Evolutionary conservation across 1,140 invertebrate genomes (phyloP), one percentile per base, ranked within the genome.

Genomic region (Drosophila micromelanica): DNA sequence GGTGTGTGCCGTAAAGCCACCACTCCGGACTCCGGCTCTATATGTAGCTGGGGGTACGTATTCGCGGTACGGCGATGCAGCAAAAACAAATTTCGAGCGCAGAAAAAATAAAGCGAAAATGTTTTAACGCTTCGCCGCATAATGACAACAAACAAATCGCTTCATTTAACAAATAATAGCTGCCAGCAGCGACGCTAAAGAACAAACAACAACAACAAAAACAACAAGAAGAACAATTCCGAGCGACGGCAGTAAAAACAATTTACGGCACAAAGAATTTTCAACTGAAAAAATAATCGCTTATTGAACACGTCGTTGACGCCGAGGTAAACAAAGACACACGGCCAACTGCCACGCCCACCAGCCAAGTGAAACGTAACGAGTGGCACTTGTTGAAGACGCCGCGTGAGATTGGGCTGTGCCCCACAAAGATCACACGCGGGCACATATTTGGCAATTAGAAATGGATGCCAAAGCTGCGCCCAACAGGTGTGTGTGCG

Each of bases 151-250:
- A 89, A 89, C 84, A 89, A 89, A 89, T 80, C 84, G 85, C 84
- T 89, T 89, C 84, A 89, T 89, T 89, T 89, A 89, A 89, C 84
- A 84, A 89, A 89, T 89, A 89, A 87, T 89, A 87, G 84, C 84
- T 89, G 84, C 42, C 69, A 82, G 84, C 80, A 46, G 59, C 72
- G 49, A 71, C 61, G 73, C 78, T 46, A 32, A 55, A 76, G 77
- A 79, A 67, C 69, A 72, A 78, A 69, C 71, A 78, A 76, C 67
- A 69, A 32, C 54, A 65, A 52, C 27, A 46, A 46, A 15, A 67
- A 69, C 71, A 78, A 76, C 67, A 69, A 32, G 46, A 46, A 54
- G 13, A 67, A 43, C 61, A 69, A 69, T 38, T 32, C 17, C 17
- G 9, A 64, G 12, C 48, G 20, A 17, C n/a, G 49, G 6, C 52